Evolutionary conservation across 2,888 invertebrate genomes (phyloP), one percentile per base, ranked within the genome.

Genomic region (Timema cristinae): DNA sequence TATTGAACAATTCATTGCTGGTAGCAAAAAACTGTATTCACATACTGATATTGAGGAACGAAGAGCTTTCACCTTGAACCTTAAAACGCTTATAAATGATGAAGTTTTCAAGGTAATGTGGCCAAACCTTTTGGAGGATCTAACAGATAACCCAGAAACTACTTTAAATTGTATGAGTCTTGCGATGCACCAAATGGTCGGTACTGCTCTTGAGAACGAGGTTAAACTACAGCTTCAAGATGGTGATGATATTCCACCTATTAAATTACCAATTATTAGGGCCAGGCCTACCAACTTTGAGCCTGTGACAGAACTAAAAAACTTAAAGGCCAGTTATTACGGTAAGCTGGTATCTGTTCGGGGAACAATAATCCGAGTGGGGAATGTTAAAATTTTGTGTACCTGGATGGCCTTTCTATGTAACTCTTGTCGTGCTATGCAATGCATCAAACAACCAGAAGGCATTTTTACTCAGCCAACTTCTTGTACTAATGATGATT

Each of bases 341-440:
- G 92, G 93, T 88, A 91, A 91, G 82, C 80, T 96, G 75, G 89
- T 94, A 48, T 88, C 92, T 49, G 87, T 96, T 5, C 88, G 91
- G 79, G 97, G 97, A 0, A 94, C 93, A 61, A 93, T 97, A 0
- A 92, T 93, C 73, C 87, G 92, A 80, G 91, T 93, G 6, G 89
- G 93, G 15, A 89, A 89, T 78, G 86, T 90, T 0, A 91, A 90
- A 73, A 88, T 93, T 1, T 83, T 91, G 47, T 90, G 91, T 76
- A 88, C 88, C 8, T 90, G 91, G 81, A 86, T 96, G 83, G 91
- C 91, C 0, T 97, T 94, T 83, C 84, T 87, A 75, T 95, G 95
- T 80, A 83, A 83, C 7, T 85, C 84, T 69, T 95, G 95, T 80
- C 84, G 86, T 15, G 82, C 83, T 54, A 81, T 89, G 61, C 91